Percentiles rank a stretch among this genome's conserved stretches.
Evolutionary conservation across 2,888 invertebrate species (phyloP).

Genomic region (Encarsia formosa): DNA sequence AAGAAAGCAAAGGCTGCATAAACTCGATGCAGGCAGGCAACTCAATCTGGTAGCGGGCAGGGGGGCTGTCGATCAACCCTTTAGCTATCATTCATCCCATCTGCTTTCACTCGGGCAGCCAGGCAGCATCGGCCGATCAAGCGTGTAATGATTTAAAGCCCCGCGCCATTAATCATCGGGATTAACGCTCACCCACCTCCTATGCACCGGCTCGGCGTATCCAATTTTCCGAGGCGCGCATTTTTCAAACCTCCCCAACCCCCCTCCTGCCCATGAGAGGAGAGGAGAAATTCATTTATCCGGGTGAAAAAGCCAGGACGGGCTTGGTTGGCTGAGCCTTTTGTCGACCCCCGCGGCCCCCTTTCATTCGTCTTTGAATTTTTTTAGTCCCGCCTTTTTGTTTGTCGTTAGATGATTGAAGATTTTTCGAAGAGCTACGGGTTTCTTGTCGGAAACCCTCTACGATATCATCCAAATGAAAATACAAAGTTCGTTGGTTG

Average conservation of each 20-base stretch:
- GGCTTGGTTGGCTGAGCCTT: no score
- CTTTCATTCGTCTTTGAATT: no score
- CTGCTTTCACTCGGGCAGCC: conserved; percentile 2
- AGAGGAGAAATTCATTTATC: neutral
- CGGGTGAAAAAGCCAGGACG: neutral
- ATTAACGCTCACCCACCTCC: conserved; percentile 37
- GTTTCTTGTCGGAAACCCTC: no score
- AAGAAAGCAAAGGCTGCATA: no score
- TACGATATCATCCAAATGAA: no score
- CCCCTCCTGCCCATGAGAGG: no score
- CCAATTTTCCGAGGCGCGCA: conserved; percentile 17
- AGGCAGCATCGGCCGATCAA: conserved; percentile 29
- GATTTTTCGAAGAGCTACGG: no score
- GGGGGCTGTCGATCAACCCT: conserved; percentile 10
- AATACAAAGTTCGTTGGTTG: no score
- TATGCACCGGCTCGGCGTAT: no score
- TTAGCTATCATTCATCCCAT: conserved; percentile 10
- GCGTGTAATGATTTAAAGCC: conserved; percentile 42
- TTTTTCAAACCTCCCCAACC: conserved; percentile 14
- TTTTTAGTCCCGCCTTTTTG: no score
- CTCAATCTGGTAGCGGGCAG: conserved; percentile 5
- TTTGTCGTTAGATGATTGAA: no score
- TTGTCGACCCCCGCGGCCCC: no score
- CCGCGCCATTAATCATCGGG: conserved; percentile 42
- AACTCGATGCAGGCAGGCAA: neutral